Percentiles rank a stretch among this genome's conserved stretches.
Conservation (phyloP, 2,888 invertebrate genomes). For the Alloplasta piceator region DNA sequence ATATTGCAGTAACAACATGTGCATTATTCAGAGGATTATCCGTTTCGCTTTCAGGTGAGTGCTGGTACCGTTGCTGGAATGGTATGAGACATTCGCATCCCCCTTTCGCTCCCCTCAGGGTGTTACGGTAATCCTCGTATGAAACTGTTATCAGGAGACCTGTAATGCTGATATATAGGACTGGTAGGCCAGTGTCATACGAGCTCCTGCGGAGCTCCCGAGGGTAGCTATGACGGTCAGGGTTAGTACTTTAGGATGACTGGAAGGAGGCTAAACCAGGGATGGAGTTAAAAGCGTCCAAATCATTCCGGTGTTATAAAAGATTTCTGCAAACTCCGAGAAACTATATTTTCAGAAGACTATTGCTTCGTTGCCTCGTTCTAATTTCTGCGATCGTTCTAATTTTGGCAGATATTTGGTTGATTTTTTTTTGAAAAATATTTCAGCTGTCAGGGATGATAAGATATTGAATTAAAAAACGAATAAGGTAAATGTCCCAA, state of each 20-base stretch:
- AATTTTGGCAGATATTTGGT: no score
- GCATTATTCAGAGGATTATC: slow-evolving; percentile 79
- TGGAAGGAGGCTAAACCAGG: slow-evolving; percentile 14
- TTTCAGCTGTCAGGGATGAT: no score
- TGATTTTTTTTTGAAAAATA: no score
- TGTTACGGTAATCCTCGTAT: slow-evolving; percentile 73
- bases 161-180: slow-evolving; percentile 76
- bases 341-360: no score
- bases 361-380: no score
- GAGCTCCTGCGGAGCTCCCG: slow-evolving; percentile 49
- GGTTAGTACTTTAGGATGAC: slow-evolving; percentile 36
- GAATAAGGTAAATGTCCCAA: no score
- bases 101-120: slow-evolving; percentile 54
- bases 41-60: slow-evolving; percentile 73
- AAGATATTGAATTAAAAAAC: no score
- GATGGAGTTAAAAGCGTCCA: not conserved
- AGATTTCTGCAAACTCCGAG: no score
- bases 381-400: no score
- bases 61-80: slow-evolving; percentile 58
- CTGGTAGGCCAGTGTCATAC: slow-evolving; percentile 59
- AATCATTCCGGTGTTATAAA: slow-evolving; percentile 29
- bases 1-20: slow-evolving; percentile 78
- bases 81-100: slow-evolving; percentile 63
- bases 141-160: slow-evolving; percentile 77
- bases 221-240: slow-evolving; percentile 53